Conservation (phyloP, 2,888 invertebrate genomes). For the Eupithecia tripunctaria region DNA sequence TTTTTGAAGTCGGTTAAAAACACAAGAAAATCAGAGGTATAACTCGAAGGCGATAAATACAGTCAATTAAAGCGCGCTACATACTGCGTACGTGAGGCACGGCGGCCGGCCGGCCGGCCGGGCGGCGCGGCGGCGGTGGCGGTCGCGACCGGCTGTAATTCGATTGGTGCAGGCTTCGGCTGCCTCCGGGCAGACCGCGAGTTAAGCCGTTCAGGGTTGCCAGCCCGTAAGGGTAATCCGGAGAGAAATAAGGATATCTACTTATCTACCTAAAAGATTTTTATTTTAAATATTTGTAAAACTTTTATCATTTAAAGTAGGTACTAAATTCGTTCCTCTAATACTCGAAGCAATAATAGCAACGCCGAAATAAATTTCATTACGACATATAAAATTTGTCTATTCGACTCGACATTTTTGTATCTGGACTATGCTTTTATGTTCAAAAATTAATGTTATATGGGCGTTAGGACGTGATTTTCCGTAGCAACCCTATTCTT, state of each 20-base stretch:
- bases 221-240: neutral
- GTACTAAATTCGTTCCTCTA: neutral
- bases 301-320: neutral
- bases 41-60: constrained; percentile 15
- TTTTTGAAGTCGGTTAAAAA: no score
- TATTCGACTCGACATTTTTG: no score
- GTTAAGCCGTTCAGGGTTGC: constrained; percentile 25
- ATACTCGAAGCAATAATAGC: neutral
- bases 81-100: constrained; percentile 49
- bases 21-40: neutral
- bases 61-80: constrained; percentile 39
- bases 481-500: neutral
- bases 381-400: neutral
- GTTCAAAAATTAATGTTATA: neutral
- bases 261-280: neutral
- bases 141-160: constrained; percentile 45
- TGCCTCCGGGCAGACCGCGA: constrained; percentile 31
- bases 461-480: neutral
- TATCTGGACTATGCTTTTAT: neutral
- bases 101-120: neutral
- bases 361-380: neutral
- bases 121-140: constrained; percentile 9
- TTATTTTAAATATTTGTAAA: neutral
- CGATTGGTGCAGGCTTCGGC: constrained; percentile 43
- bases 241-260: neutral